phyloP scores from a whole-genome alignment of 2,797 vertebrate species.

The Arctocebus calabarensis region DNA sequence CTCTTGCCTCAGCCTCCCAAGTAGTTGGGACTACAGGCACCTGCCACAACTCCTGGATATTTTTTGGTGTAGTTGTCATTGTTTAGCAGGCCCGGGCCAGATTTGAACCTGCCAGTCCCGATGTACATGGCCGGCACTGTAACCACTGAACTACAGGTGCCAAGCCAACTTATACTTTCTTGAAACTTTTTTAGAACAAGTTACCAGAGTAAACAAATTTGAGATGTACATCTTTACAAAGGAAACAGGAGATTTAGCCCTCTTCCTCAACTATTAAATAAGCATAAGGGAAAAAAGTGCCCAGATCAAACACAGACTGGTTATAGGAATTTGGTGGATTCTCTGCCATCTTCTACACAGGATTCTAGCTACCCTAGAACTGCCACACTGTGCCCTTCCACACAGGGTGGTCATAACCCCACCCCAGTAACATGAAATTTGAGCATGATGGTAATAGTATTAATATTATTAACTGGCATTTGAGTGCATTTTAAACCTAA shows the following conservation, averaged over 20 bases:
- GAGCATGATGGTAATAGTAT: not conserved
- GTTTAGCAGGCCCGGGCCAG: no score
- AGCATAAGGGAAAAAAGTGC: not conserved
- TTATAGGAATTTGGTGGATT: slow-evolving; percentile 27
- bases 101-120: no score
- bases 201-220: slow-evolving; percentile 12
- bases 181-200: not conserved
- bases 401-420: not conserved
- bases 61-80: no score
- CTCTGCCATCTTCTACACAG: slow-evolving; percentile 68
- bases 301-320: not conserved
- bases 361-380: not conserved
- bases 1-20: no score
- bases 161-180: not conserved
- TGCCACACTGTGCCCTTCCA: slow-evolving; percentile 27
- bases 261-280: slow-evolving; percentile 60
- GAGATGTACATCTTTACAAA: slow-evolving; percentile 43
- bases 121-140: no score
- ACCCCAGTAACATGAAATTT: not conserved
- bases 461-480: slow-evolving; percentile 20
- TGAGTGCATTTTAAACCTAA: slow-evolving; percentile 35
- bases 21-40: no score
- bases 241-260: slow-evolving; percentile 3
- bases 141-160: no score
- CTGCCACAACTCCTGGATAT: no score